Evolutionary conservation across 2,888 invertebrate species (phyloP).

Genomic region (Papilio elwesi): DNA sequence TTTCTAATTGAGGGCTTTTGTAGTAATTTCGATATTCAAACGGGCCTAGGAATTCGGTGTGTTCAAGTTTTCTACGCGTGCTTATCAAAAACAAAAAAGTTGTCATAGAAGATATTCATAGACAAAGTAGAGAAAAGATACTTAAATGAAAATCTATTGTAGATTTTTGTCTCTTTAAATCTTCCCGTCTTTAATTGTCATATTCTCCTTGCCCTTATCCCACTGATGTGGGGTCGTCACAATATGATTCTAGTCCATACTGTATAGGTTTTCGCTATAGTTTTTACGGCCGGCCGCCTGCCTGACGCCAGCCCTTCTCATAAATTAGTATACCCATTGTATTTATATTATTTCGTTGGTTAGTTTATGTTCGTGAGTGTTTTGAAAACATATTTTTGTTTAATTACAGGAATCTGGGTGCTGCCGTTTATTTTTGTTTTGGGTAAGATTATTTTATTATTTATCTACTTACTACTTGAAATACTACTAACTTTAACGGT

Average conservation of each 20-base stretch:
- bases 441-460: slow-evolving; percentile 60
- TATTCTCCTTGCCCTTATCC: too few relatives aligned
- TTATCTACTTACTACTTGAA: background rate
- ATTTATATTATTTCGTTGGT: too few relatives aligned
- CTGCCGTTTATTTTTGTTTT: slow-evolving; percentile 66
- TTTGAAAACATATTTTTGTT: background rate
- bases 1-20: background rate
- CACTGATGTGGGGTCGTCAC: too few relatives aligned
- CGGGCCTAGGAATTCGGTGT: background rate
- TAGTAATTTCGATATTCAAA: slow-evolving; percentile 5
- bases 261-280: too few relatives aligned
- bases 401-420: slow-evolving; percentile 70
- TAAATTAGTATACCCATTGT: too few relatives aligned
- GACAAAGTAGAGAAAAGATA: background rate
- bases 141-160: background rate
- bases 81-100: background rate
- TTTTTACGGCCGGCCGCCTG: too few relatives aligned
- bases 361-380: background rate
- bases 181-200: too few relatives aligned
- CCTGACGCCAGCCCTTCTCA: too few relatives aligned
- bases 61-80: background rate
- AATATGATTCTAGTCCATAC: too few relatives aligned
- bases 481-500: too few relatives aligned
- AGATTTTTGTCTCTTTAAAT: too few relatives aligned
- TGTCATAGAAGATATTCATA: background rate